Percentiles rank a stretch among this genome's conserved stretches.
Conservation (phyloP, 2,797 vertebrate species). For the Ptychadena robeensis region DNA sequence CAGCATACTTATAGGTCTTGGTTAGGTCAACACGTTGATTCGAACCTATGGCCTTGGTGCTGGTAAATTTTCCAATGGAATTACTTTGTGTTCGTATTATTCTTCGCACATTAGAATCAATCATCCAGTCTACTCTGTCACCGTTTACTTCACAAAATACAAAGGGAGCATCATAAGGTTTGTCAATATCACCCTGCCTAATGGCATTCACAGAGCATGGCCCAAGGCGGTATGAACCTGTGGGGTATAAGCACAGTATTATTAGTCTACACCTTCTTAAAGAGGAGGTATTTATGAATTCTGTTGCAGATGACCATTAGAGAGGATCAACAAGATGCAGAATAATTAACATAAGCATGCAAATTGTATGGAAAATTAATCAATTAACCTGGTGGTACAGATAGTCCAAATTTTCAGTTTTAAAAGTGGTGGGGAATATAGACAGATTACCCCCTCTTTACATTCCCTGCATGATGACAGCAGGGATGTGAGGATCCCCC, state of each 20-base stretch:
- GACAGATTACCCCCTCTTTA: no score
- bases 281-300: no score
- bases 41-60: conserved; percentile 86
- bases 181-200: conserved; percentile 73
- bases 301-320: no score
- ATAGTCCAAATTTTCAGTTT: no score
- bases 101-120: conserved; percentile 70
- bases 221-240: conserved; percentile 77
- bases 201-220: conserved; percentile 75
- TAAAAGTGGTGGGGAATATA: no score
- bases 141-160: conserved; percentile 76
- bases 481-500: no score
- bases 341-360: no score
- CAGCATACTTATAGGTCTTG: conserved; percentile 81
- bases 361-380: no score
- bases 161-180: conserved; percentile 75
- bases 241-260: background rate
- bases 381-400: no score
- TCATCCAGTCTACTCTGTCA: conserved; percentile 75
- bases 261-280: no score
- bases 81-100: conserved; percentile 71
- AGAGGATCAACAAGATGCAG: no score
- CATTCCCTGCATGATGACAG: no score
- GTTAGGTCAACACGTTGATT: conserved; percentile 80
- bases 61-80: conserved; percentile 82